Evolutionary conservation across 2,888 invertebrate species (phyloP).

Genomic region (Synanthedon andrenaeformis): DNA sequence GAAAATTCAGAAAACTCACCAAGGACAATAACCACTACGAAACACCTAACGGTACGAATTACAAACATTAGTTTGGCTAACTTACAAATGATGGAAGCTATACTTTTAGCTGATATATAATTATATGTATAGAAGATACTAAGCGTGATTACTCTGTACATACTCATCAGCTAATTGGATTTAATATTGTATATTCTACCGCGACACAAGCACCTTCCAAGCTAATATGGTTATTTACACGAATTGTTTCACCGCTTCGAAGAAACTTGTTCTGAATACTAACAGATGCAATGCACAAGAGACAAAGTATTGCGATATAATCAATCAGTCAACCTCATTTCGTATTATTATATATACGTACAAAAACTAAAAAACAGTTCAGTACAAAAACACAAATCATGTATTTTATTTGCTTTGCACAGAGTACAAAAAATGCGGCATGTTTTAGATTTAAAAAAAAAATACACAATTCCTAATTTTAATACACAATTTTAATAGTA

Average conservation of each 20-base stretch:
- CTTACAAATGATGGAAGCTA: not conserved
- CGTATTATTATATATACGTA: too few relatives aligned
- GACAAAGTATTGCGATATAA: not conserved
- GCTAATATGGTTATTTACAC: slow-evolving; percentile 3
- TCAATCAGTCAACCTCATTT: too few relatives aligned
- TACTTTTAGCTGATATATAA: not conserved
- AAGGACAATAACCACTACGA: slow-evolving; percentile 68
- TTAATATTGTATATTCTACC: slow-evolving; percentile 12
- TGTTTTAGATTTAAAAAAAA: too few relatives aligned
- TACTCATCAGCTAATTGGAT: slow-evolving; percentile 19
- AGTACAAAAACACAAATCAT: too few relatives aligned
- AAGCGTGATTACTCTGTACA: slow-evolving; percentile 5
- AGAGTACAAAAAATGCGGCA: too few relatives aligned
- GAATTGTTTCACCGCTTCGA: not conserved
- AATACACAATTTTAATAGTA: too few relatives aligned
- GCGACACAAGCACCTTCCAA: slow-evolving; percentile 10
- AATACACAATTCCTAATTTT: too few relatives aligned
- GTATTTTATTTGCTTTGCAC: too few relatives aligned
- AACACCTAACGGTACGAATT: slow-evolving; percentile 50
- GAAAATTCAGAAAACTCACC: slow-evolving; percentile 69
- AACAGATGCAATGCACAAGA: not conserved
- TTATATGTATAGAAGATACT: not conserved
- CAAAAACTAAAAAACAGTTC: too few relatives aligned
- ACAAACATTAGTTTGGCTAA: not conserved
- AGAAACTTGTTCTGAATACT: not conserved